Conservation (phyloP, 2,113 vertebrate species). For the Carassius gibelio region DNA sequence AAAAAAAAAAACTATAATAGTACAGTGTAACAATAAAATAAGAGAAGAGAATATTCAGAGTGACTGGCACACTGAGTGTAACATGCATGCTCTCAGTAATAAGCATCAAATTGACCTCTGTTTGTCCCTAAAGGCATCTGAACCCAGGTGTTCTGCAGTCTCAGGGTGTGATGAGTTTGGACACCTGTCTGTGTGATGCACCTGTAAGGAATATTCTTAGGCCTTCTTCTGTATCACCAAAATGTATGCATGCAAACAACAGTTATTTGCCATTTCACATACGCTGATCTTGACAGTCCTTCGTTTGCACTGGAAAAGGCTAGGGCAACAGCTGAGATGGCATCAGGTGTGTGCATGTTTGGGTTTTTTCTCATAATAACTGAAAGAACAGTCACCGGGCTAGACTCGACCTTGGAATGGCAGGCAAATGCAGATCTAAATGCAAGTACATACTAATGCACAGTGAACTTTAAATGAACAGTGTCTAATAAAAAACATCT, state of each 20-base stretch:
- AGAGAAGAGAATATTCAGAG: neutral
- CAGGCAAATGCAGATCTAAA: constrained; percentile 17
- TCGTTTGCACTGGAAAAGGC: neutral
- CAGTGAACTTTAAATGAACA: constrained; percentile 56
- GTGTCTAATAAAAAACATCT: constrained; percentile 5
- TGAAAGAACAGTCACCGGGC: constrained; percentile 2
- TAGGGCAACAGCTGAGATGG: constrained; percentile 40
- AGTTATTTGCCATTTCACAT: neutral
- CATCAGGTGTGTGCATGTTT: constrained; percentile 49
- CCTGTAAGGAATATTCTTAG: constrained; percentile 6
- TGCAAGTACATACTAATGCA: constrained; percentile 3
- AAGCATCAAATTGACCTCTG: neutral
- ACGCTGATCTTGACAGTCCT: neutral
- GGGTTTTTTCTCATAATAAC: constrained; percentile 18
- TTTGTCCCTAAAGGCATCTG: constrained; percentile 11
- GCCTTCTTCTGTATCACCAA: constrained; percentile 7
- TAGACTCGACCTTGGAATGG: constrained; percentile 46
- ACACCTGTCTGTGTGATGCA: constrained; percentile 60
- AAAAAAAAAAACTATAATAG: no score
- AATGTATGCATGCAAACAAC: neutral
- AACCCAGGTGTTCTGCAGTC: constrained; percentile 59
- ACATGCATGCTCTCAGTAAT: neutral
- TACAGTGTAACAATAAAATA: no score
- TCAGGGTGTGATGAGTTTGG: constrained; percentile 55
- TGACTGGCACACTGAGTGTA: neutral